phyloP scores from a whole-genome alignment of 2,113 vertebrate genomes.

The Brachyistius frenatus region DNA sequence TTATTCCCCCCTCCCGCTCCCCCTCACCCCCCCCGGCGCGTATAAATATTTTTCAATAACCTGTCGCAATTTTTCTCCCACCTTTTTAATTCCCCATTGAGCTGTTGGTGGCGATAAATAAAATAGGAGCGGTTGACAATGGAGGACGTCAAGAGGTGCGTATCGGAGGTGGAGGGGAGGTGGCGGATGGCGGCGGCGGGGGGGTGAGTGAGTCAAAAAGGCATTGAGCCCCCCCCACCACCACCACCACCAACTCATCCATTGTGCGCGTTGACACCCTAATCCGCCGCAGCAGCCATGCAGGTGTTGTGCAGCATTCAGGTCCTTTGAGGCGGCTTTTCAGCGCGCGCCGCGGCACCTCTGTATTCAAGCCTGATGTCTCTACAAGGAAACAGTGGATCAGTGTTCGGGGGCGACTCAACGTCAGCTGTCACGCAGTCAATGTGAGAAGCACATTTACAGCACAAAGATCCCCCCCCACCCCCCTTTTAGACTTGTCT shows the following conservation, averaged over 20 bases:
- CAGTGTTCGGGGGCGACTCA: conserved; percentile 72
- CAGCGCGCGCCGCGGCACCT: conserved; percentile 68
- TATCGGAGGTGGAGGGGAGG: conserved; percentile 6
- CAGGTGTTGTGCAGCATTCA: conserved; percentile 80
- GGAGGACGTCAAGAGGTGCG: conserved; percentile 47
- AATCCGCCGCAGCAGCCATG: conserved; percentile 76
- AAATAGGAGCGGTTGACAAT: conserved; percentile 73
- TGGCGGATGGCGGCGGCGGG: conserved; percentile 3
- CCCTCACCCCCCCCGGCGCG: conserved; percentile 37
- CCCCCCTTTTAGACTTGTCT: conserved; percentile 62
- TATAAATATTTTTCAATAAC: conserved; percentile 80
- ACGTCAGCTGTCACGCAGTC: conserved; percentile 81
- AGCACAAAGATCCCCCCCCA: conserved; percentile 69
- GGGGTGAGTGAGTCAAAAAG: conserved; percentile 53
- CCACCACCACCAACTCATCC: conserved; percentile 27
- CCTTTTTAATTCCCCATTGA: conserved; percentile 61
- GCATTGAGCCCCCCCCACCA: conserved; percentile 57
- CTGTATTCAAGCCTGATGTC: conserved; percentile 78
- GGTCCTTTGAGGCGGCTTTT: conserved; percentile 76
- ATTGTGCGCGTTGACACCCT: conserved; percentile 81
- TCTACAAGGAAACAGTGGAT: conserved; percentile 81
- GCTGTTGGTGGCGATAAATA: conserved; percentile 64
- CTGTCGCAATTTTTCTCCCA: conserved; percentile 46
- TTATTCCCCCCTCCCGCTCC: conserved; percentile 80
- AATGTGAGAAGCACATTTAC: conserved; percentile 75